Percentiles rank a stretch among this genome's conserved stretches.
Evolutionary conservation across 2,888 invertebrate species (phyloP).

Genomic region (Hecatera dysodea): DNA sequence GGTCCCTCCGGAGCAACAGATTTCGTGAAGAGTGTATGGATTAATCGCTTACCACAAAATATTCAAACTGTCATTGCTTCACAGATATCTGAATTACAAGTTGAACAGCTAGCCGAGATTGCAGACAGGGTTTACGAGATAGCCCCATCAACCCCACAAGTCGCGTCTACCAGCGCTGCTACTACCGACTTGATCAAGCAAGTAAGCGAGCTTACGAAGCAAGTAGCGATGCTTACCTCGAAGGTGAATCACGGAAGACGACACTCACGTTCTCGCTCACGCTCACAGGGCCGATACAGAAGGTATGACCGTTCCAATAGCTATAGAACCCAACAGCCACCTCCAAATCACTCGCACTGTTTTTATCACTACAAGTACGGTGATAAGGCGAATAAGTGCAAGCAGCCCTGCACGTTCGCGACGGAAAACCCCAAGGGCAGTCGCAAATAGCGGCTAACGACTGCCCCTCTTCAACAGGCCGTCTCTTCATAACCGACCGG

Average conservation of each 20-base stretch:
- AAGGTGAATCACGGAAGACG: neutral
- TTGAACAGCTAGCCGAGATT: constrained; percentile 2
- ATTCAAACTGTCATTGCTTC: neutral
- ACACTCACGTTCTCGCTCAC: constrained; percentile 21
- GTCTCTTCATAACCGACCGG: constrained; percentile 46
- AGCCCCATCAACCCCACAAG: neutral
- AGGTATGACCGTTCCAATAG: constrained; percentile 6
- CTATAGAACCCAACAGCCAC: constrained; percentile 1
- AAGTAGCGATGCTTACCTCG: neutral
- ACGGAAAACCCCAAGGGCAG: constrained; percentile 52
- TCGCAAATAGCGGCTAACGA: constrained; percentile 53
- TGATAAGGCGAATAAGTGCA: too few species aligned
- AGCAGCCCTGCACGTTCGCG: constrained; percentile 30
- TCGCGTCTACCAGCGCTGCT: neutral
- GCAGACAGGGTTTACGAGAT: constrained; percentile 2
- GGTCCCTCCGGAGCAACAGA: neutral
- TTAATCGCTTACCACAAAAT: neutral
- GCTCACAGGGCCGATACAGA: neutral
- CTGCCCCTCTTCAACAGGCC: constrained; percentile 46
- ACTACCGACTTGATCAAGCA: neutral
- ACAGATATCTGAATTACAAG: neutral
- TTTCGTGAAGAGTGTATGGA: neutral
- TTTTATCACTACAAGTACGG: too few species aligned
- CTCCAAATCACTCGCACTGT: constrained; percentile 1
- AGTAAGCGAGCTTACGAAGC: neutral